Conservation (phyloP, 1,140 invertebrate genomes). For the Pygmarrhopalites habei region DNA sequence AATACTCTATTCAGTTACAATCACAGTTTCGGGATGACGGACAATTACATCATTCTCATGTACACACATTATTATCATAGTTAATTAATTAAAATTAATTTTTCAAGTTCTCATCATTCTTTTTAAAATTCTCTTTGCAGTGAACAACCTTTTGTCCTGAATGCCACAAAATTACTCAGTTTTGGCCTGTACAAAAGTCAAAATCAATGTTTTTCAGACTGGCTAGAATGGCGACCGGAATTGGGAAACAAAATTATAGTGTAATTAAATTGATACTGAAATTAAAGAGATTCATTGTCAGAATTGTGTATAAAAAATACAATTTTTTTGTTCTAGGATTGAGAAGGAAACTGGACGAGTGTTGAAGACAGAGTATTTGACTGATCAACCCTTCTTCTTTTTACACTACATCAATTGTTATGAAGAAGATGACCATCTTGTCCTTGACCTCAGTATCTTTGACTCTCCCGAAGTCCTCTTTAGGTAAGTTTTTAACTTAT, state of each 20-base stretch:
- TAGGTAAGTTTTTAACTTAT: too few relatives aligned
- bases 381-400: conserved; percentile 47
- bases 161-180: conserved; percentile 21
- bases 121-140: too few relatives aligned
- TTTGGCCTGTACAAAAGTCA: conserved; percentile 6
- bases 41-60: conserved; percentile 51
- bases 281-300: background rate
- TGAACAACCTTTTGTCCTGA: conserved; percentile 45
- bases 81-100: too few relatives aligned
- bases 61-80: too few relatives aligned
- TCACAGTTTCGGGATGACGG: conserved; percentile 52
- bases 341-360: conserved; percentile 47
- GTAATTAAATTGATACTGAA: too few relatives aligned
- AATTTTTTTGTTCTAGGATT: conserved; percentile 47
- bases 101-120: too few relatives aligned
- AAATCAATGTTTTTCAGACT: conserved; percentile 21
- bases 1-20: conserved; percentile 17
- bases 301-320: too few relatives aligned
- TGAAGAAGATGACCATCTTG: conserved; percentile 47
- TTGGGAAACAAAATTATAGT: conserved; percentile 43
- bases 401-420: conserved; percentile 53
- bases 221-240: conserved; percentile 44
- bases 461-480: conserved; percentile 39
- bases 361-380: conserved; percentile 42
- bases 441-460: conserved; percentile 23